phyloP scores from a whole-genome alignment of 2,113 vertebrate species.

The Rhineura floridana region DNA sequence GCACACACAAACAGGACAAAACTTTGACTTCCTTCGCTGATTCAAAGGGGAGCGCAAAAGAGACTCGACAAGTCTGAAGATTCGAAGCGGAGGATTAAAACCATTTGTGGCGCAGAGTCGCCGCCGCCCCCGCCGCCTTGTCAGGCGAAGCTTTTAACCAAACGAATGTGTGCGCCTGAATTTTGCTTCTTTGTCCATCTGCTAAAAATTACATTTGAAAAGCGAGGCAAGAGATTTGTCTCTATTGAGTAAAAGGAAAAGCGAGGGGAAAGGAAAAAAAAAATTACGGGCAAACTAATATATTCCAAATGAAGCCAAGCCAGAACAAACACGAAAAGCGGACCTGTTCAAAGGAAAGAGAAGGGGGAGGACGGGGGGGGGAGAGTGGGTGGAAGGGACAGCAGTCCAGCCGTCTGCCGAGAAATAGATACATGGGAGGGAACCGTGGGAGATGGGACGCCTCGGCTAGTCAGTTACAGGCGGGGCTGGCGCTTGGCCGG shows the following conservation, averaged over 20 bases:
- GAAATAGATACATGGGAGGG: neutral
- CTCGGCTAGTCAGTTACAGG: neutral
- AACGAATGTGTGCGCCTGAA: neutral
- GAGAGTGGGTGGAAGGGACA: neutral
- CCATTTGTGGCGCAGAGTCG: neutral
- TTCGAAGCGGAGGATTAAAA: neutral
- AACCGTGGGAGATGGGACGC: neutral
- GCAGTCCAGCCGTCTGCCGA: neutral
- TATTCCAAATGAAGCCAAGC: neutral
- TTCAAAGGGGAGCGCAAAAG: neutral
- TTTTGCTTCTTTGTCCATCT: neutral
- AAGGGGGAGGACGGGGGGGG: neutral
- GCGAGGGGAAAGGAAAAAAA: neutral
- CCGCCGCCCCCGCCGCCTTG: neutral
- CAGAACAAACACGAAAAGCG: neutral
- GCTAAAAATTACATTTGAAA: neutral
- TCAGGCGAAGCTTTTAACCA: too few relatives aligned
- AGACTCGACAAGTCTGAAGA: neutral
- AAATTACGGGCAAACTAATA: rapidly evolving
- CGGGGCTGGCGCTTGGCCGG: neutral
- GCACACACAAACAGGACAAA: neutral
- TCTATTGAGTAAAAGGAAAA: neutral
- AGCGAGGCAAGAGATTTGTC: neutral
- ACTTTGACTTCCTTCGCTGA: neutral
- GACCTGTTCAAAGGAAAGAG: neutral